These are phyloP conservation scores for Solenopsis fugax DNA, from an alignment of 1,140 invertebrate genomes.

Conservation along the genomic window DNA sequence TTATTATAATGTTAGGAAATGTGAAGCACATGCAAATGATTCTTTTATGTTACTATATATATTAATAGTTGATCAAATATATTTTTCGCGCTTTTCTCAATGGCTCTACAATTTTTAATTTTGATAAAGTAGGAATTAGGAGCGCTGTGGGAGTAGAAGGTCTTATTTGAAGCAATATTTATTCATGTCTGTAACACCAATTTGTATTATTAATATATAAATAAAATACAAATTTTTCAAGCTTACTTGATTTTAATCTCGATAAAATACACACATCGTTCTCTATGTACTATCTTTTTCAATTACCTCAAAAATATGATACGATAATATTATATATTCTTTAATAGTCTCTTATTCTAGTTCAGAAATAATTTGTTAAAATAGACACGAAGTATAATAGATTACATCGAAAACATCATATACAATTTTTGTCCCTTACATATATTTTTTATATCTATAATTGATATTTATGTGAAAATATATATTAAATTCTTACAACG, in stretches of 20 bases:
- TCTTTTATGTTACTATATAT: constrained; percentile 71
- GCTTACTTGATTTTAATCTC: constrained; percentile 72
- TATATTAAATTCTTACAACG: constrained; percentile 76
- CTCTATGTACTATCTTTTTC: constrained; percentile 79
- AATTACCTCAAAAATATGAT: constrained; percentile 71
- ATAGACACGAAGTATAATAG: constrained; percentile 65
- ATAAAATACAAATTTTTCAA: constrained; percentile 80
- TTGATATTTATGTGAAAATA: constrained; percentile 75
- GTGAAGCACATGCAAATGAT: constrained; percentile 66
- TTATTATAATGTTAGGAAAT: constrained; percentile 51
- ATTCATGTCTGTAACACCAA: constrained; percentile 79
- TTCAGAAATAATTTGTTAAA: constrained; percentile 68
- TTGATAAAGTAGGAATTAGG: constrained; percentile 75
- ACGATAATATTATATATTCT: constrained; percentile 51
- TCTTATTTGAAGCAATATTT: constrained; percentile 82
- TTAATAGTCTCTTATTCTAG: constrained; percentile 69
- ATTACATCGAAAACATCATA: constrained; percentile 67
- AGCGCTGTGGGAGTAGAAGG: constrained; percentile 78
- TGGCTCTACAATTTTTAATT: constrained; percentile 56
- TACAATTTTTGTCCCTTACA: constrained; percentile 80
- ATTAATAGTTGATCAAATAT: constrained; percentile 40
- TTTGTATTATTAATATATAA: constrained; percentile 83
- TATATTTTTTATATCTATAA: constrained; percentile 67
- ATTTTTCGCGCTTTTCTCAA: background rate
- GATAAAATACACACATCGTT: constrained; percentile 81